Evolutionary conservation across 2,888 invertebrate genomes (phyloP), one percentile per base, ranked within the genome.

Genomic region (Pollenia angustigena): DNA sequence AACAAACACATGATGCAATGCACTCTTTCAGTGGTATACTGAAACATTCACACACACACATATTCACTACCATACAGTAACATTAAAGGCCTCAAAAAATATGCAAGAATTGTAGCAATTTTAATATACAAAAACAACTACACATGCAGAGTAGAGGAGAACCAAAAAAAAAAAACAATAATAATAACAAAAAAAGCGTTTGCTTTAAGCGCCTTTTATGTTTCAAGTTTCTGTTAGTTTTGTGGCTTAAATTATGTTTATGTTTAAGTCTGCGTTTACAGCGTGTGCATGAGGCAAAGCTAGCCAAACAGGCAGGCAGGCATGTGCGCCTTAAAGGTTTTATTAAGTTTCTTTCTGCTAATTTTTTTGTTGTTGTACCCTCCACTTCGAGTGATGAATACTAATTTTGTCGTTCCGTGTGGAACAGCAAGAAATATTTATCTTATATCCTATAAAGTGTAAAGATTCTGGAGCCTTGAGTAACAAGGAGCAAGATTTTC

Each of bases 141-240:
- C 40, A 48, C 12, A 44, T 18, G 42, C 40, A 23, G 52, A 60
- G 18, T 46, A 23, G 52, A 60, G 18, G 32, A 12, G 52, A 14
- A 32, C 12, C 16, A 58, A 56, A 82, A 50, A n/a, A n/a, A n/a
- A n/a, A n/a, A n/a, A n/a, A n/a, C n/a, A n/a, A 48, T 44, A 76
- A 71, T 62, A 32, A 32, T 32, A 32, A 32, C 6, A 32, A 32
- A 6, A 32, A 16, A 52, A 62, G 72, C 81, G 80, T 76, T 79
- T 50, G 82, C 88, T 90, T 75, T 82, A 88, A 89, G 88, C 89
- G 88, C 71, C 88, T 88, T 89, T 89, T 90, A 89, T 89, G 90
- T 89, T 32, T 91, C 89, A 91, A 91, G 91, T 62, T 60, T 76
- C 46, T 62, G 68, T 40, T 54, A 69, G 68, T 52, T 62, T 32